These are phyloP conservation scores for Dysidea cf. avara DNA, from an alignment of 37 sponge, comb jelly and placozoan genomes.

Conservation along the genomic window DNA sequence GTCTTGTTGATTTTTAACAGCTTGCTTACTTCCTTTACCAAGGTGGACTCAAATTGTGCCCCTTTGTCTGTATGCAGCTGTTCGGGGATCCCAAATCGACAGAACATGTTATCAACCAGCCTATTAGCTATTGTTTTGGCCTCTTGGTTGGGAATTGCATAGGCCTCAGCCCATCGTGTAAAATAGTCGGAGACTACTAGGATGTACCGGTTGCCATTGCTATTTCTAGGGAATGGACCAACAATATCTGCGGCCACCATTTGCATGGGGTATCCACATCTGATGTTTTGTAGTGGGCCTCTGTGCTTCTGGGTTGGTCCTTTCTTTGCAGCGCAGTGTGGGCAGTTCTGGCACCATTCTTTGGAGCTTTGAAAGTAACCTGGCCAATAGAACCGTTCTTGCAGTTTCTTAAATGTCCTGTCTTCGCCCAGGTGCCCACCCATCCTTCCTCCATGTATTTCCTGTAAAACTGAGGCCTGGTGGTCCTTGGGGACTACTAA, in stretches of 20 bases:
- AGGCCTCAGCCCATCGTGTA: conserved; percentile 20
- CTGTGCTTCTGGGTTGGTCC: neutral
- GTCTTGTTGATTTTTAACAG: too few relatives aligned
- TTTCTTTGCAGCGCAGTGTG: neutral
- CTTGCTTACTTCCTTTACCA: too few relatives aligned
- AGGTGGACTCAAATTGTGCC: too few relatives aligned
- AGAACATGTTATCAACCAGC: too few relatives aligned
- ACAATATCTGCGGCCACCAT: neutral
- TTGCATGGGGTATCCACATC: neutral
- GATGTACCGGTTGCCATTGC: conserved; percentile 2
- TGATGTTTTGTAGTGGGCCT: neutral
- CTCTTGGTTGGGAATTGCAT: conserved; percentile 9
- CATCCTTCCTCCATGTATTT: neutral
- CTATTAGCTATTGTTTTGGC: too few relatives aligned
- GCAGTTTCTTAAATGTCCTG: neutral
- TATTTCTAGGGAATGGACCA: neutral
- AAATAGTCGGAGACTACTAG: conserved; percentile 1
- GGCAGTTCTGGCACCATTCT: neutral
- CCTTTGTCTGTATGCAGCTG: too few relatives aligned
- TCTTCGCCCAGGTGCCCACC: conserved; percentile 11
- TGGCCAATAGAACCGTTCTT: conserved; percentile 4
- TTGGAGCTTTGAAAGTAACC: neutral
- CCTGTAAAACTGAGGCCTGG: neutral
- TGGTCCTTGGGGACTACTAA: too few relatives aligned
- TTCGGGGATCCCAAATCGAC: too few relatives aligned